Evolutionary conservation across 2,797 vertebrate species (phyloP).

Genomic region (Oophaga sylvatica): DNA sequence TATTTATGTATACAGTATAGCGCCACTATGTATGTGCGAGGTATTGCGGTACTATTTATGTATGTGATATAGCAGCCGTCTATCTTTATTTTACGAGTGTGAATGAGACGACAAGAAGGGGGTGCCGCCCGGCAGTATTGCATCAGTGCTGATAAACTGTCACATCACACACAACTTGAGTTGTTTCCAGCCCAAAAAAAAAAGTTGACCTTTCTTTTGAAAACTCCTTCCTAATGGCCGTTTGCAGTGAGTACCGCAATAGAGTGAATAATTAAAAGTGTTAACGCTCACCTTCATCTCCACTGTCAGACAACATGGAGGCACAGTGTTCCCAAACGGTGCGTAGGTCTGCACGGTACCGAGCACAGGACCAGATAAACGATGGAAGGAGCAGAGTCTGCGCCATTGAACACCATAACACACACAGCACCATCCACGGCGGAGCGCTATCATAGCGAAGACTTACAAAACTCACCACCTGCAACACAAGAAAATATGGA

Average conservation of each 20-base stretch:
- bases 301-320: slow-evolving; percentile 81
- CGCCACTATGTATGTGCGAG: not conserved
- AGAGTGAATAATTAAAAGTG: not conserved
- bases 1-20: not conserved
- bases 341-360: slow-evolving; percentile 79
- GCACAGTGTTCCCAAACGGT: slow-evolving; percentile 82
- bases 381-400: slow-evolving; percentile 80
- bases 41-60: not conserved
- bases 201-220: no score
- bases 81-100: no score
- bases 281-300: slow-evolving; percentile 75
- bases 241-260: no score
- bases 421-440: slow-evolving; percentile 81
- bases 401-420: slow-evolving; percentile 83
- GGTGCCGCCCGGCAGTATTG: no score
- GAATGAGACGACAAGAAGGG: no score
- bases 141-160: no score
- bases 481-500: not conserved
- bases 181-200: no score
- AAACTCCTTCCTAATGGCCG: no score
- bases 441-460: slow-evolving; percentile 79
- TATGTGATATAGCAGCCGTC: no score
- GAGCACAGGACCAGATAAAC: slow-evolving; percentile 82
- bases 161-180: no score
- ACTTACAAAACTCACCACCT: slow-evolving; percentile 83